These are phyloP conservation scores for Enteromius radiatus DNA, from an alignment of 2,797 vertebrate genomes.

Conservation along the genomic window DNA sequence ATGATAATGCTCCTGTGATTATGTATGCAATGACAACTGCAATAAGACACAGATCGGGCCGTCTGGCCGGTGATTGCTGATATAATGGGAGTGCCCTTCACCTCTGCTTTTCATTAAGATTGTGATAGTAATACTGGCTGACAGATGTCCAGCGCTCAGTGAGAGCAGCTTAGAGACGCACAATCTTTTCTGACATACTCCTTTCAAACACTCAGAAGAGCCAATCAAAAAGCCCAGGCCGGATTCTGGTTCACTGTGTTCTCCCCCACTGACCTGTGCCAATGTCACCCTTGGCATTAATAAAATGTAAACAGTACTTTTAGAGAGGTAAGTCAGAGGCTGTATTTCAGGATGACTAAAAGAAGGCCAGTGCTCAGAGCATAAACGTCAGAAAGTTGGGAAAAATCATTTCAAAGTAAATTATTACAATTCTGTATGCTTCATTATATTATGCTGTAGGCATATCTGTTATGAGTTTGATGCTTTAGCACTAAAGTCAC, in stretches of 20 bases:
- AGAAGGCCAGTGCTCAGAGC: not conserved
- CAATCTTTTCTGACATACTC: conserved; percentile 33
- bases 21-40: conserved; percentile 37
- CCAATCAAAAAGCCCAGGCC: not conserved
- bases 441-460: not conserved
- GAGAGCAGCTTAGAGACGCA: not conserved
- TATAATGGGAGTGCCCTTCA: conserved; percentile 43
- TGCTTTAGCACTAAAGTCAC: not conserved
- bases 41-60: conserved; percentile 30
- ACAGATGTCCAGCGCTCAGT: conserved; percentile 30
- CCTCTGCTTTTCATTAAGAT: conserved; percentile 22
- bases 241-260: not conserved
- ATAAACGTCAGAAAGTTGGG: not conserved
- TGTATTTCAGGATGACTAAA: conserved; percentile 16
- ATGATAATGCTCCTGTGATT: conserved; percentile 26
- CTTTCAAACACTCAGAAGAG: not conserved
- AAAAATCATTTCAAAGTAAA: not conserved
- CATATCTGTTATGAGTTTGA: not conserved
- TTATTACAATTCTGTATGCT: not conserved
- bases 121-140: conserved; percentile 35
- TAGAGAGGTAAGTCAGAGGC: not conserved
- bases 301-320: conserved; percentile 4
- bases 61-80: not conserved
- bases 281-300: conserved; percentile 8
- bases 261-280: not conserved